Conservation (phyloP, 2,888 invertebrate genomes). For the Lycocerus yunnanus region DNA sequence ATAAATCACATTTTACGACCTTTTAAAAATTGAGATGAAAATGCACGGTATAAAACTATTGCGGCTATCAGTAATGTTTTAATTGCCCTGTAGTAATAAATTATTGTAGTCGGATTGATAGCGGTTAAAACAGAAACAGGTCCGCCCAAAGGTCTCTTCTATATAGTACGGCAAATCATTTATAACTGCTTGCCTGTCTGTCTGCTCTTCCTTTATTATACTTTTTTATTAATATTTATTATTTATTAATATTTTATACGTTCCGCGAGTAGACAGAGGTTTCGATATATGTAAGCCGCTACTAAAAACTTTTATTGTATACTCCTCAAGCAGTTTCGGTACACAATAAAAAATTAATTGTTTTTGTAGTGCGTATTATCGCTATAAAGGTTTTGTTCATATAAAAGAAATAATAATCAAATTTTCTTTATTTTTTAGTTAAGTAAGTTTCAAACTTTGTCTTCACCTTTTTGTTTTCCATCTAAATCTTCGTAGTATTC, state of each 20-base stretch:
- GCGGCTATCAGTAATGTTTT: slow-evolving; percentile 37
- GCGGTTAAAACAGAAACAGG: slow-evolving; percentile 35
- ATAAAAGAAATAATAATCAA: neutral
- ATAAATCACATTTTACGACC: neutral
- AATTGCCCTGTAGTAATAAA: slow-evolving; percentile 38
- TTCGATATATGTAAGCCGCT: slow-evolving; percentile 35
- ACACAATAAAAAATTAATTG: neutral
- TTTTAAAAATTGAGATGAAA: slow-evolving; percentile 5
- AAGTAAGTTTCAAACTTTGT: neutral
- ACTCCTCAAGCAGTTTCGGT: neutral
- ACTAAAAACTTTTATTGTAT: slow-evolving; percentile 32
- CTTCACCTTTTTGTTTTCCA: too few species aligned
- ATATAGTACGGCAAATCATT: slow-evolving; percentile 45
- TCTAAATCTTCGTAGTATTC: too few species aligned
- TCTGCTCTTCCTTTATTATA: slow-evolving; percentile 43
- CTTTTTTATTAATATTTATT: slow-evolving; percentile 50
- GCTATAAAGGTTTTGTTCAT: neutral
- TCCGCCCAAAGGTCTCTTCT: slow-evolving; percentile 43
- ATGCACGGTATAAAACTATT: slow-evolving; percentile 22
- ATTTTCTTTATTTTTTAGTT: neutral
- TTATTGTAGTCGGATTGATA: slow-evolving; percentile 29
- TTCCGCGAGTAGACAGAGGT: slow-evolving; percentile 35
- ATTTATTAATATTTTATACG: slow-evolving; percentile 44
- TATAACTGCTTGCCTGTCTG: slow-evolving; percentile 43
- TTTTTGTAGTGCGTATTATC: neutral